A percentile compares a stretch with the other conserved stretches of the same genome.
Conservation (phyloP, 2,113 vertebrate genomes). For the Pygoscelis antarcticus region DNA sequence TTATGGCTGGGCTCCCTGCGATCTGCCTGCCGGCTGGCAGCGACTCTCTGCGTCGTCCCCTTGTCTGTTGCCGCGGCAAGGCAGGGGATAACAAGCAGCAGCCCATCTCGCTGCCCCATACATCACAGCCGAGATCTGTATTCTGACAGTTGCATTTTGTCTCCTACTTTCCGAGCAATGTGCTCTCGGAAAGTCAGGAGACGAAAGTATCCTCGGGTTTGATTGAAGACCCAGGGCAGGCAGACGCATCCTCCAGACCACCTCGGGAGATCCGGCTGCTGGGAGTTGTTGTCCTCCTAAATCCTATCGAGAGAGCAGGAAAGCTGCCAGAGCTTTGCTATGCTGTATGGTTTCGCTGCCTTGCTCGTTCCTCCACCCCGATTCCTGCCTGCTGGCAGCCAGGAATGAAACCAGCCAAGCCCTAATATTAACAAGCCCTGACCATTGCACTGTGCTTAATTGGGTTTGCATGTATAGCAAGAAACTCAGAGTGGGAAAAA, state of each 20-base stretch:
- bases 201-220: slow-evolving; percentile 60
- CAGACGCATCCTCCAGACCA: slow-evolving; percentile 67
- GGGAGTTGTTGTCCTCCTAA: slow-evolving; percentile 35
- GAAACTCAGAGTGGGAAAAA: neutral
- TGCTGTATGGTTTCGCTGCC: neutral
- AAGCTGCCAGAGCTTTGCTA: neutral
- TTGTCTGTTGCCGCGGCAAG: slow-evolving; percentile 52
- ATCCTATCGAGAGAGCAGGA: slow-evolving; percentile 17
- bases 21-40: slow-evolving; percentile 44
- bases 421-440: neutral
- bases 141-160: slow-evolving; percentile 78
- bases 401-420: neutral
- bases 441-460: neutral
- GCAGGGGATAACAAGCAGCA: slow-evolving; percentile 78
- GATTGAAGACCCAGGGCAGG: slow-evolving; percentile 72
- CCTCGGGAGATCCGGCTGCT: slow-evolving; percentile 54
- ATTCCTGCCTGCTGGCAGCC: neutral
- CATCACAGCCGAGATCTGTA: slow-evolving; percentile 66
- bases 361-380: rapidly evolving
- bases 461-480: neutral
- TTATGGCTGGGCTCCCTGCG: neutral
- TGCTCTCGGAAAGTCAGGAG: slow-evolving; percentile 58
- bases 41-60: neutral
- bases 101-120: slow-evolving; percentile 69
- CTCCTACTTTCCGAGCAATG: slow-evolving; percentile 68